Base-by-base conservation (phyloP, 2,113 vertebrate species). In the Pelvicachromis taeniatus region DNA sequence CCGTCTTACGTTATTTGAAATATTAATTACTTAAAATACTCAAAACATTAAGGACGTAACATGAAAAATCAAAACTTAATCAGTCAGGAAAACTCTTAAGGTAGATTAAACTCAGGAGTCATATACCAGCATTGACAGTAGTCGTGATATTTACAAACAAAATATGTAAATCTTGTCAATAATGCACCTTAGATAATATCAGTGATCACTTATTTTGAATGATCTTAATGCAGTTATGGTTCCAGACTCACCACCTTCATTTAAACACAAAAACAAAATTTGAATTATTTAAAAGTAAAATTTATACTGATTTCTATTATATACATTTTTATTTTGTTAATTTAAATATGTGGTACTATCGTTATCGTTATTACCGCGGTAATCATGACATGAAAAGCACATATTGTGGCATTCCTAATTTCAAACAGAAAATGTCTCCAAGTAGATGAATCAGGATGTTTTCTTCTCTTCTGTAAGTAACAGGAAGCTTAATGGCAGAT, bases 371-470 rank as follows among this genome's bases (percentile, higher is more conserved):
- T 70, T 29, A 63, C 19, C 16, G n/a, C n/a, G n/a, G 7, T 5
- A 75, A 50, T 5, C 68, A 75, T 75, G 23, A 48, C 1, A 0
- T 48, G 42, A 19, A 73, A 73, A 29, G 14, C 14, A 4, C 3
- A 2, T 12, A 0, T 19, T 19, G 3, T 4, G 16, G 21, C 65
- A 45, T 6, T 48, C 40, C 23, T 73, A 7, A 48, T 73, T 45
- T 70, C n/a, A 70, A 0, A 45, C 65, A 70, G 40, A 70, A 70
- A 23, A 10, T 0, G n/a, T 26, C 65, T 45, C 42, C 0, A 4
- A 73, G 23, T 19, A 29, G 42, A 50, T 50, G 10, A 48, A 75
- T 31, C 42, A n/a, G 42, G 68, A 48, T 29, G 21, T 75, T 75
- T 80, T 79, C 81, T 16, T 29, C 61, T 56, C 45, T 35, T 78